Evolutionary conservation across 2,888 invertebrate species (phyloP).

Genomic region (Lasius fuliginosus): DNA sequence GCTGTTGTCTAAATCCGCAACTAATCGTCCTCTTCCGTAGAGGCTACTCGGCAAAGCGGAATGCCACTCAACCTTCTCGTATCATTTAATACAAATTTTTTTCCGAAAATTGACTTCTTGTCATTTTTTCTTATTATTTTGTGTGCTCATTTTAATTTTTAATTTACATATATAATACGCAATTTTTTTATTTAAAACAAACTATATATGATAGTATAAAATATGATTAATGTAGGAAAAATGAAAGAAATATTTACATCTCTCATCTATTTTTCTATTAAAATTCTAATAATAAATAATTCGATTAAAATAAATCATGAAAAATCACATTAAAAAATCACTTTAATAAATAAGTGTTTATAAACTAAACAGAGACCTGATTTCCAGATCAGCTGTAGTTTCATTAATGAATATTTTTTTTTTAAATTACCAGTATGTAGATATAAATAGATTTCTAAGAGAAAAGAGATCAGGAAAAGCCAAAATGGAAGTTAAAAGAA

Average conservation of each 20-base stretch:
- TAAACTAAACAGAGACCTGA: neutral
- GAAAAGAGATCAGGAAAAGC: conserved; percentile 2
- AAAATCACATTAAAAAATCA: neutral
- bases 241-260: neutral
- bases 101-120: neutral
- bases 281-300: neutral
- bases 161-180: neutral
- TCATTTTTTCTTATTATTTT: neutral
- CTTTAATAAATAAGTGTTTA: neutral
- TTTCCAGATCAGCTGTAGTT: neutral
- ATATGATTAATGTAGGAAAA: neutral
- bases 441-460: conserved; percentile 39
- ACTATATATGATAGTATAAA: neutral
- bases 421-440: neutral
- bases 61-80: neutral
- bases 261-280: neutral
- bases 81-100: neutral
- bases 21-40: conserved; percentile 48
- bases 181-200: neutral
- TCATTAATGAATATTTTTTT: neutral
- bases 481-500: conserved; percentile 31
- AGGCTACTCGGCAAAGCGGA: conserved; percentile 29
- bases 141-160: neutral
- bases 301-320: neutral
- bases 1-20: conserved; percentile 54